phyloP scores from a whole-genome alignment of 2,113 vertebrate genomes.

The Rhabdomys dilectus region DNA sequence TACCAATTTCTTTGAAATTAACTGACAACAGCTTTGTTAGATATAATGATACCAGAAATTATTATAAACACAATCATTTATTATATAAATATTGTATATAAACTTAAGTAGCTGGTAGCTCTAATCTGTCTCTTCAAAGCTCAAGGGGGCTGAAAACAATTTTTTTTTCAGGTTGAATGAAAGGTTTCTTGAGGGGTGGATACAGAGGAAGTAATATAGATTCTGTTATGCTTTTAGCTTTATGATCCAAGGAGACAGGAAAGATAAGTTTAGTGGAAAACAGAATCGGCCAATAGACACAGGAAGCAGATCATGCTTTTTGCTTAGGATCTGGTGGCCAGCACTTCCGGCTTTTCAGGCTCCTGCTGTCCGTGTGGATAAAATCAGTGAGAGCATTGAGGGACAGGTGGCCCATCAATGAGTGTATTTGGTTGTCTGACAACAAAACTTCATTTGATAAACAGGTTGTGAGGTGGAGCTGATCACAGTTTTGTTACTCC shows the following conservation, averaged over 20 bases:
- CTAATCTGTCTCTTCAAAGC: background rate
- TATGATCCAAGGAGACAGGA: background rate
- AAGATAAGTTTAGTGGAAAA: conserved; percentile 51
- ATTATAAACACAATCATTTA: background rate
- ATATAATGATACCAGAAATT: background rate
- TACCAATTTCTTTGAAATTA: background rate
- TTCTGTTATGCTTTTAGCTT: background rate
- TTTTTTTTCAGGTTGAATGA: background rate
- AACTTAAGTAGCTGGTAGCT: background rate
- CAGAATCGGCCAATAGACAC: background rate
- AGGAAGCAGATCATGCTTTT: background rate
- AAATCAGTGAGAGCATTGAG: fast-evolving
- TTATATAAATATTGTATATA: background rate
- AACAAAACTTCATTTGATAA: conserved; percentile 41
- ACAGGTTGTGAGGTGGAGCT: background rate
- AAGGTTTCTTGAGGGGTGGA: background rate
- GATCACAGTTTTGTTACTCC: background rate
- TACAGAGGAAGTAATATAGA: background rate
- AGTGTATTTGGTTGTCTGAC: background rate
- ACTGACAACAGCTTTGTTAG: background rate
- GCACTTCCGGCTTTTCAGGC: background rate
- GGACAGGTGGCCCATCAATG: background rate
- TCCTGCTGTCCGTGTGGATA: background rate
- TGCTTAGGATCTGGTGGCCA: background rate
- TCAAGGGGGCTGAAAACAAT: background rate